phyloP scores from a whole-genome alignment of 2,113 vertebrate species.

The Cheirogaleus medius region DNA sequence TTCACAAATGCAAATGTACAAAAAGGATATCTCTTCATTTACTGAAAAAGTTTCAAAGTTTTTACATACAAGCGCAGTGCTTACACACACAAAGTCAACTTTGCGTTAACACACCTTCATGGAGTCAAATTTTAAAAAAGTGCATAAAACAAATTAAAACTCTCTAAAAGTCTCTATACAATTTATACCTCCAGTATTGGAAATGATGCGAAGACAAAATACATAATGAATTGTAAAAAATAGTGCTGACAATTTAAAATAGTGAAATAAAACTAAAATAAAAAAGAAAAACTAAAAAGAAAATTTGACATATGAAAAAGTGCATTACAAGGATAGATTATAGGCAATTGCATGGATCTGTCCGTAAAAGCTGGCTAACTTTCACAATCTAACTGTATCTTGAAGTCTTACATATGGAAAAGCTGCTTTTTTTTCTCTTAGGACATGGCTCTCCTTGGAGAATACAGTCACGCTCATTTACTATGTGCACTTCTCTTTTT shows the following conservation, averaged over 20 bases:
- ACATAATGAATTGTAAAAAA: not conserved
- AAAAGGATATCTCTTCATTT: not conserved
- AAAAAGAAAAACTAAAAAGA: not conserved
- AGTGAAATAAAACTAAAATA: not conserved
- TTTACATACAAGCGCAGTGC: not conserved
- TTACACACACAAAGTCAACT: not conserved
- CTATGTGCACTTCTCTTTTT: not conserved
- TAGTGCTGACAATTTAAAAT: not conserved
- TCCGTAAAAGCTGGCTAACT: not conserved
- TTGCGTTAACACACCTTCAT: not conserved
- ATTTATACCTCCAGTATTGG: not conserved
- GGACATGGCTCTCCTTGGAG: not conserved
- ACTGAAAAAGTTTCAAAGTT: not conserved
- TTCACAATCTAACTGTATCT: not conserved
- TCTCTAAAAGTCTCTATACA: not conserved
- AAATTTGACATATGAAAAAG: not conserved
- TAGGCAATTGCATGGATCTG: not conserved
- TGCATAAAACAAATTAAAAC: not conserved
- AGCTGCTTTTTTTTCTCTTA: not conserved
- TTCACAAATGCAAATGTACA: not conserved
- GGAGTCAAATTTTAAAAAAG: not conserved
- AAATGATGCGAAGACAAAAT: not conserved
- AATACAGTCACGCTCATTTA: not conserved
- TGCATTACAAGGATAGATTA: not conserved
- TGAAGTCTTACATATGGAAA: not conserved